Percentiles rank a stretch among this genome's conserved stretches.
These are phyloP conservation scores for Zalophus californianus DNA, from an alignment of 2,797 vertebrate genomes.

Conservation along the genomic window DNA sequence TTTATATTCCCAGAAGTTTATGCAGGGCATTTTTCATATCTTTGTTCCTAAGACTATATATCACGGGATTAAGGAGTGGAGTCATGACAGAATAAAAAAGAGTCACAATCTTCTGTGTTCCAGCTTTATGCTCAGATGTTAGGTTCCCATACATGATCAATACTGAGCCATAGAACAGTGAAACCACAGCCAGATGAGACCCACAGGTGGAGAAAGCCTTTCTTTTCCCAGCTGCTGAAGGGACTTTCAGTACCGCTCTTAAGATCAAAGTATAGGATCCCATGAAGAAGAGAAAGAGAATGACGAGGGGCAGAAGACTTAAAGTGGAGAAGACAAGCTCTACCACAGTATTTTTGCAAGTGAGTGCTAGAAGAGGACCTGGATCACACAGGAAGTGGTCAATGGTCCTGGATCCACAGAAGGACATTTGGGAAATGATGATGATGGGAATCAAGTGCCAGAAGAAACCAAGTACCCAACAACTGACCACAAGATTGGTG, in stretches of 20 bases:
- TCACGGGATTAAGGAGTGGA: conserved; percentile 77
- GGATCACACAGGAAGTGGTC: conserved; percentile 73
- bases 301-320: conserved; percentile 63
- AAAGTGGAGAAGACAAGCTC: conserved; percentile 62
- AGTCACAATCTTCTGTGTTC: conserved; percentile 75
- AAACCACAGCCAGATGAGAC: conserved; percentile 78
- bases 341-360: conserved; percentile 34
- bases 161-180: conserved; percentile 76
- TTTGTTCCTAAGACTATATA: conserved; percentile 78
- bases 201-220: conserved; percentile 78
- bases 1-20: conserved; percentile 17
- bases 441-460: conserved; percentile 63
- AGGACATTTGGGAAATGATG: conserved; percentile 58
- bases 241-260: conserved; percentile 54
- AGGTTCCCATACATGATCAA: conserved; percentile 78
- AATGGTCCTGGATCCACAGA: conserved; percentile 62
- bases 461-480: conserved; percentile 80
- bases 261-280: conserved; percentile 71
- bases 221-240: conserved; percentile 64
- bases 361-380: conserved; percentile 64
- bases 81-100: conserved; percentile 79
- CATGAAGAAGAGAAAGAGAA: conserved; percentile 66
- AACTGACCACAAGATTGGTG: conserved; percentile 35
- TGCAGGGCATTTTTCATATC: conserved; percentile 70
- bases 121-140: conserved; percentile 57